Evolutionary conservation across 1,140 invertebrate genomes (phyloP).

Genomic region (Drosophila busckii): DNA sequence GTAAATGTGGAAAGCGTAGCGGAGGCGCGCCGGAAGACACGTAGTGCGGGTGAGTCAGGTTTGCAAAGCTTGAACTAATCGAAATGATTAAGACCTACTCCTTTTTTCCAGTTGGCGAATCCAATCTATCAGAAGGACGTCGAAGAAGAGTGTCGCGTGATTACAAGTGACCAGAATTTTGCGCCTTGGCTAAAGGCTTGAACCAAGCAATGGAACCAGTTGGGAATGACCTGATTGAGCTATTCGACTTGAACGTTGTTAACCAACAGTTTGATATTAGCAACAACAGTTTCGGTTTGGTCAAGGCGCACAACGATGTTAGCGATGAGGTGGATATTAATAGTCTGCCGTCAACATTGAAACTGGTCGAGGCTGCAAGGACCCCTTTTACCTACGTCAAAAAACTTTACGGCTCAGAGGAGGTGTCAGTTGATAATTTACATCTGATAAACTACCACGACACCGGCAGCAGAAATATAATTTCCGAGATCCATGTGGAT

Average conservation of each 20-base stretch:
- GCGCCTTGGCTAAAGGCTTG: conserved; percentile 75
- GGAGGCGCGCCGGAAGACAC: conserved; percentile 81
- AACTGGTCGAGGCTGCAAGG: conserved; percentile 21
- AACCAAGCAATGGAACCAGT: conserved; percentile 49
- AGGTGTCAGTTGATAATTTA: conserved; percentile 35
- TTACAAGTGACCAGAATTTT: conserved; percentile 82
- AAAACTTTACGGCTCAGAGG: conserved; percentile 6
- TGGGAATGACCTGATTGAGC: conserved; percentile 53
- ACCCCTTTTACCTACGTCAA: conserved; percentile 26
- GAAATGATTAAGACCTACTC: not conserved
- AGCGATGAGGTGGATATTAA: conserved; percentile 25
- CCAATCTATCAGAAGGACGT: conserved; percentile 69
- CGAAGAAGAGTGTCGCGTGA: conserved; percentile 81
- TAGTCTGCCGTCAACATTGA: conserved; percentile 22
- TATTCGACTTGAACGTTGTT: conserved; percentile 48
- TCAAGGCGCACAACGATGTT: conserved; percentile 65
- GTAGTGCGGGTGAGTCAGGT: conserved; percentile 82
- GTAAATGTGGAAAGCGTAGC: conserved; percentile 56
- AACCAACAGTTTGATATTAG: conserved; percentile 42
- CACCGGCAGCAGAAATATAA: conserved; percentile 36
- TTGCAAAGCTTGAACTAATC: not conserved
- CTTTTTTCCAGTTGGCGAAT: conserved; percentile 63
- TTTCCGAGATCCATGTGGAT: conserved; percentile 30
- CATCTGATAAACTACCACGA: conserved; percentile 46
- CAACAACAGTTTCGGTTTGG: conserved; percentile 58